Base-by-base conservation (phyloP, 1,140 invertebrate species). In the Orussus abietinus region DNA sequence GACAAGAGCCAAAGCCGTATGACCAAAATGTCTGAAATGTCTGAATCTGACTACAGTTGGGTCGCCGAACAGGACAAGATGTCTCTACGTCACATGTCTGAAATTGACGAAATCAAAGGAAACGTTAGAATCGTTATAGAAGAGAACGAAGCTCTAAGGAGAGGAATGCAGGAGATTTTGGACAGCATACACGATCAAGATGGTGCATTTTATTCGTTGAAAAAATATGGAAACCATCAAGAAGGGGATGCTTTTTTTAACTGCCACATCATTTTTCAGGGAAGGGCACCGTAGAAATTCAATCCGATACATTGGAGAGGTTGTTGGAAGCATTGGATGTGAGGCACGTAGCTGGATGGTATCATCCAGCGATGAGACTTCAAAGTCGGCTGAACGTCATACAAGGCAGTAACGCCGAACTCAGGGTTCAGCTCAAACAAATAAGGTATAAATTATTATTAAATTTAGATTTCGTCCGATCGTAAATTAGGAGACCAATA, bases 341-440 rank as follows among this genome's bases (percentile, higher is more conserved):
- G 1, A 72, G 84, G 25, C 82, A 84, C 57, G 65, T 82, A 10
- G 78, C 82, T 25, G 84, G 84, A 5, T 86, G 84, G 83, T 86
- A 85, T 59, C 81, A 85, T 51, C 82, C 84, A 11, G 83, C 83
- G 2, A 85, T 86, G 81, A 68, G 81, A 51, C 74, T 85, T 7
- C 79, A 85, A 45, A 77, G 82, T 42, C 80, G 83, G 58, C 55
- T 86, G 2, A 78, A 81, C 62, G 74, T 77, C 39, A 46, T 80
- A 4, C 72, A 81, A 59, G 80, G 80, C 3, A 74, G 73, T 18
- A 82, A 81, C 59, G 51, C 68, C 2, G 75, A 77, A 49, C 57
- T 83, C 4, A 54, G 80, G 38, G 71, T 76, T 31, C 78, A 81
- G 44, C 45, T 80, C 15, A 66, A 70, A 28, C 49, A 61, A 26